These are phyloP conservation scores for Mercenaria mercenaria DNA, from an alignment of 1,140 invertebrate genomes.

Conservation along the genomic window DNA sequence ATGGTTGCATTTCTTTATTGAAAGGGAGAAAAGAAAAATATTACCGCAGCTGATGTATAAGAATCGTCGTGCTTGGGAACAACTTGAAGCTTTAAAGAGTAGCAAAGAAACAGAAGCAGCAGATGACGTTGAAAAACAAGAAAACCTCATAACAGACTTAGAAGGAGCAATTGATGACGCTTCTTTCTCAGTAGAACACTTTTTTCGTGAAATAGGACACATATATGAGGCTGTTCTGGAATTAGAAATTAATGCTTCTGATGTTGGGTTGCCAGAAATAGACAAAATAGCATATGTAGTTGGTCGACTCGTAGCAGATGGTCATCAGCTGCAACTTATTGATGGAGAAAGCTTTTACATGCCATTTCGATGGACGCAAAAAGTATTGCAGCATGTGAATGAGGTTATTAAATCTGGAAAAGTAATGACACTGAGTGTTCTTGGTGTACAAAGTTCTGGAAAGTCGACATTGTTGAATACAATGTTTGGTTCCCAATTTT, in stretches of 20 bases:
- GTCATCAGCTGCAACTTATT: no score
- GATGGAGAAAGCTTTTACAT: background rate
- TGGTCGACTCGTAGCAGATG: background rate
- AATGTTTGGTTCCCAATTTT: background rate
- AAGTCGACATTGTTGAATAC: no score
- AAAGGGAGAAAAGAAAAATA: background rate
- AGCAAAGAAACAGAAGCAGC: background rate
- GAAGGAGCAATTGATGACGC: background rate
- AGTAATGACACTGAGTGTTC: background rate
- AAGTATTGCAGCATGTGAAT: background rate
- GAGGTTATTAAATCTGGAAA: background rate
- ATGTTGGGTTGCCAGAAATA: background rate
- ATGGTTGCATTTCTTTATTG: background rate
- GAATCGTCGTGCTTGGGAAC: background rate
- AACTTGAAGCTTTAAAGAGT: background rate
- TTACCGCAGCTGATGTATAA: background rate
- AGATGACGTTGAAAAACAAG: background rate
- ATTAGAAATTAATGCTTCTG: background rate
- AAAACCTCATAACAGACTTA: background rate
- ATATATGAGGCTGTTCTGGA: no score
- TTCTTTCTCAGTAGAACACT: no score
- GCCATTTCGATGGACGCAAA: background rate
- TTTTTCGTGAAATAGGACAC: no score
- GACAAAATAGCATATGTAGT: background rate
- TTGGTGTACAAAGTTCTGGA: no score